phyloP scores from a whole-genome alignment of 2,888 invertebrate species.

The Chaetogeoica ovagalla region DNA sequence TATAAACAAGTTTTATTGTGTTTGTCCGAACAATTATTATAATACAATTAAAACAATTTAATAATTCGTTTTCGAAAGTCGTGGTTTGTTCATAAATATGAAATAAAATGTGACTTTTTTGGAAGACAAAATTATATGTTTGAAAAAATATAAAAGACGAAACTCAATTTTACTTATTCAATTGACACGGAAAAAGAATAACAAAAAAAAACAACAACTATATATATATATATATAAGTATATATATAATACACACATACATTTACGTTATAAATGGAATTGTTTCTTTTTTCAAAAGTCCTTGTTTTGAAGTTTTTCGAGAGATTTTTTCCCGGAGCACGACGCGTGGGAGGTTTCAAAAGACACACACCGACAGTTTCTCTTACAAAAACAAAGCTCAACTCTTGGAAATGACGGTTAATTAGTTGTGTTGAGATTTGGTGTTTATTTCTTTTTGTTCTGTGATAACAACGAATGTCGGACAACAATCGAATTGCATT shows the following conservation, averaged over 20 bases:
- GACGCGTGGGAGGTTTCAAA: constrained; percentile 7
- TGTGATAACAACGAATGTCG: background rate
- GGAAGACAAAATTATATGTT: background rate
- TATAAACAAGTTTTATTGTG: too few relatives aligned
- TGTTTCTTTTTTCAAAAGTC: background rate
- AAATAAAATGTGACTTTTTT: too few relatives aligned
- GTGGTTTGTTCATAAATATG: too few relatives aligned
- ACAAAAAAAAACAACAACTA: constrained; percentile 7
- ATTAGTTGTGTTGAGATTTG: constrained; percentile 12
- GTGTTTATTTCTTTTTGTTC: background rate
- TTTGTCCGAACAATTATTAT: too few relatives aligned
- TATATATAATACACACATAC: background rate
- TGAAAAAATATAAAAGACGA: background rate
- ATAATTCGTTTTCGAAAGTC: too few relatives aligned
- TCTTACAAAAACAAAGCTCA: background rate
- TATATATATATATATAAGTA: background rate
- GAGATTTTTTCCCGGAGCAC: constrained; percentile 12
- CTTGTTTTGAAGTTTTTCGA: constrained; percentile 15
- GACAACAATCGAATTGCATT: background rate
- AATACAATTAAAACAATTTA: too few relatives aligned
- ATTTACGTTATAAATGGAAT: background rate
- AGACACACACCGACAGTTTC: constrained; percentile 14
- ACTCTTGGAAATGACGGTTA: background rate
- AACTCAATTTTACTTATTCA: too few relatives aligned
- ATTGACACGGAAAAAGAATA: background rate